phyloP scores from a whole-genome alignment of 1,140 invertebrate genomes.

The Orchesella cincta region DNA sequence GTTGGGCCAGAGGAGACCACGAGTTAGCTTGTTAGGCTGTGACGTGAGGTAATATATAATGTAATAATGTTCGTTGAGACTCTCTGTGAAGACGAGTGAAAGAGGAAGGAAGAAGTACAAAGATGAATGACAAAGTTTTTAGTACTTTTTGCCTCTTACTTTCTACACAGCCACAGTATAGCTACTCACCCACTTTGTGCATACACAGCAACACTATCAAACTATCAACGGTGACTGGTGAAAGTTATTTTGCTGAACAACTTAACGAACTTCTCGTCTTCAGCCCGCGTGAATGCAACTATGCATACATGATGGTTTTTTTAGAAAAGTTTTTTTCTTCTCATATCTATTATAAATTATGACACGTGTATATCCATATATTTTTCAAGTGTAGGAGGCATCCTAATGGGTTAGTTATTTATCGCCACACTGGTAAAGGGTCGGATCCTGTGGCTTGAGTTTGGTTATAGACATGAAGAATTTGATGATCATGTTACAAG shows the following conservation, averaged over 20 bases:
- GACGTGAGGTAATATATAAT: conserved; percentile 30
- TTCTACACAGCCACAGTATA: neutral
- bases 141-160: conserved; percentile 14
- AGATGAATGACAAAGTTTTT: conserved; percentile 25
- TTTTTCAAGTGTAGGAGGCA: too few relatives aligned
- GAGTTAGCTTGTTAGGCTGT: conserved; percentile 28
- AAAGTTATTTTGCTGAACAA: conserved; percentile 14
- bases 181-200: neutral
- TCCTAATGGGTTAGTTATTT: too few relatives aligned
- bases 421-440: too few relatives aligned
- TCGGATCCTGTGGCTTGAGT: too few relatives aligned
- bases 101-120: conserved; percentile 18
- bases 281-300: neutral
- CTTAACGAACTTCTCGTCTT: conserved; percentile 10
- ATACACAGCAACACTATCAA: neutral
- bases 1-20: conserved; percentile 16
- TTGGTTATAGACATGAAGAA: too few relatives aligned
- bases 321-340: neutral
- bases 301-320: neutral
- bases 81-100: conserved; percentile 14
- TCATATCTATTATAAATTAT: neutral
- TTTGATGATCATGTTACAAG: too few relatives aligned
- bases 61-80: conserved; percentile 25
- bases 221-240: neutral
- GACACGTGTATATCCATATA: too few relatives aligned